These are phyloP conservation scores for Pteronura brasiliensis DNA, from an alignment of 2,113 vertebrate species.

Conservation along the genomic window DNA sequence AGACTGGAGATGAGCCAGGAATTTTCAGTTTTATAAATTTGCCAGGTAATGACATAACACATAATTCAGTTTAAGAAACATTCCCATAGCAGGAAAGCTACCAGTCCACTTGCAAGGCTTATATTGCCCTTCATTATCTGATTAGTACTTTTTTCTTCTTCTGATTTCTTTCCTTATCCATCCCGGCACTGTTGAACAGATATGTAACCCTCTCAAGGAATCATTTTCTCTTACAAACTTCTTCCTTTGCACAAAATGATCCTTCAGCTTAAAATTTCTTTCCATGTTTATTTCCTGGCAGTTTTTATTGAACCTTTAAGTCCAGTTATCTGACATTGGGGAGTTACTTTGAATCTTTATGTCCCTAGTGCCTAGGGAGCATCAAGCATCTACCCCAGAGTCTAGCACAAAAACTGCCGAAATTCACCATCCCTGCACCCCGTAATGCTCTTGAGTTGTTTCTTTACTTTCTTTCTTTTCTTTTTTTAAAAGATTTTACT, in stretches of 20 bases:
- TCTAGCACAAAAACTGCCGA: neutral
- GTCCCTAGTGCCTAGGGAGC: neutral
- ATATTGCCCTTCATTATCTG: neutral
- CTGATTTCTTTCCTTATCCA: neutral
- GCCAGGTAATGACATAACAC: neutral
- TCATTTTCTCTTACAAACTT: neutral
- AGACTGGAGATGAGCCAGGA: no score
- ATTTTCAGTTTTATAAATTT: neutral
- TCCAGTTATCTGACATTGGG: neutral
- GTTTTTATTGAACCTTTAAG: neutral
- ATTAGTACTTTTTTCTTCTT: neutral
- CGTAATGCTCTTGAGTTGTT: neutral
- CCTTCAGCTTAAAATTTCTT: neutral
- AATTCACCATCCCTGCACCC: accelerated
- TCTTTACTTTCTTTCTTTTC: neutral
- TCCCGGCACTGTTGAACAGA: neutral
- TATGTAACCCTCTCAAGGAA: neutral
- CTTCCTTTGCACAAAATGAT: neutral
- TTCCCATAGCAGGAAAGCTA: neutral
- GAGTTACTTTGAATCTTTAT: neutral
- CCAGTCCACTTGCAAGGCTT: neutral
- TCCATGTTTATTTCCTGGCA: neutral
- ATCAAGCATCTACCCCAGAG: neutral
- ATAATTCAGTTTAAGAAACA: neutral
- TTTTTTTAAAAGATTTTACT: no score